A percentile compares a stretch with the other conserved stretches of the same genome.
Conservation (phyloP, 2,113 vertebrate genomes). For the Equus przewalskii region DNA sequence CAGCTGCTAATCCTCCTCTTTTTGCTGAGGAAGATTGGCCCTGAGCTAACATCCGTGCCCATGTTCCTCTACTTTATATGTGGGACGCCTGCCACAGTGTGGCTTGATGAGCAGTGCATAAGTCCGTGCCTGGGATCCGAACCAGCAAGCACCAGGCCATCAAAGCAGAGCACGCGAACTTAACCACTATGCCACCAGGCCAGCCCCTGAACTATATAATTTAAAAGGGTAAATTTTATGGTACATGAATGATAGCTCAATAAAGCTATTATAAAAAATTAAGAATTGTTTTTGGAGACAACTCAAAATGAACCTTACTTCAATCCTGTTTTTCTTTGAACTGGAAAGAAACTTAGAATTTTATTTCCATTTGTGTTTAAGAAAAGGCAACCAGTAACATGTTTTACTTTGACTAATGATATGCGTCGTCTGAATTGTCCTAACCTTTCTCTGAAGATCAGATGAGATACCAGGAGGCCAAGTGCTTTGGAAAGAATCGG, state of each 20-base stretch:
- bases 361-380: constrained; percentile 52
- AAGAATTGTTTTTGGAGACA: background rate
- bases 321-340: constrained; percentile 8
- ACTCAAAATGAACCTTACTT: background rate
- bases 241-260: background rate
- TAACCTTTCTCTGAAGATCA: constrained; percentile 23
- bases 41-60: no score
- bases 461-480: background rate
- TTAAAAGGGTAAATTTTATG: background rate
- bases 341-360: constrained; percentile 1
- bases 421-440: background rate
- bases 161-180: no score
- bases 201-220: background rate
- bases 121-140: no score
- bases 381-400: constrained; percentile 23
- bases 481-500: constrained; percentile 36
- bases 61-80: no score
- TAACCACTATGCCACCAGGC: no score
- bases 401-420: constrained; percentile 48
- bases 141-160: no score
- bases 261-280: constrained; percentile 3
- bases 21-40: no score
- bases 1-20: no score
- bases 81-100: no score
- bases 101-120: no score